phyloP scores from a whole-genome alignment of 2,113 vertebrate species.

The Scophthalmus maximus region DNA sequence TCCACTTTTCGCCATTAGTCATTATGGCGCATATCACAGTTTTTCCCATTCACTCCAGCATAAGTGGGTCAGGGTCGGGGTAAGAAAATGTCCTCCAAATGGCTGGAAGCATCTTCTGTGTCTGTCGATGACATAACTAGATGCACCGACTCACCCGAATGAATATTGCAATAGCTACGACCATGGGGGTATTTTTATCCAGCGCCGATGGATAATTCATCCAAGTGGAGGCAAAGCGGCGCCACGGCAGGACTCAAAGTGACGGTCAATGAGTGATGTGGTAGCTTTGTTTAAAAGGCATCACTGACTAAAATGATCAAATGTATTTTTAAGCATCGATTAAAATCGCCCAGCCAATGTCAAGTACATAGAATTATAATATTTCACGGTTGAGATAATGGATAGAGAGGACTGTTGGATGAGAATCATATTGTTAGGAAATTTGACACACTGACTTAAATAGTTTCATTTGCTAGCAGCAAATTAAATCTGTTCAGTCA shows the following conservation, averaged over 20 bases:
- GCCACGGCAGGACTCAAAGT: conserved; percentile 20
- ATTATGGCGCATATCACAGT: not conserved
- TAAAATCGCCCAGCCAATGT: not conserved
- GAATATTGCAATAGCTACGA: conserved; percentile 70
- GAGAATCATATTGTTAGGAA: not conserved
- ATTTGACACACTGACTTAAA: too few relatives aligned
- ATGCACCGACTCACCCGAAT: conserved; percentile 57
- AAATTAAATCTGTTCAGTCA: too few relatives aligned
- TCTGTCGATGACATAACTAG: conserved; percentile 68
- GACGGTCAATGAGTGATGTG: not conserved
- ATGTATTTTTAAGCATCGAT: not conserved
- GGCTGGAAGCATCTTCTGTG: conserved; percentile 49
- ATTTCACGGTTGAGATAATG: not conserved
- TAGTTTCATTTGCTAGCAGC: too few relatives aligned
- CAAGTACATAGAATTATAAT: not conserved
- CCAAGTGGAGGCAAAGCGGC: conserved; percentile 3
- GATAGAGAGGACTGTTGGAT: not conserved
- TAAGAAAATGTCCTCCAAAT: conserved; percentile 50
- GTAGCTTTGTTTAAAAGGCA: not conserved
- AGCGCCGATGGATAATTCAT: conserved; percentile 71
- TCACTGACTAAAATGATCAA: too few relatives aligned
- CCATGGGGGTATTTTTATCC: conserved; percentile 69
- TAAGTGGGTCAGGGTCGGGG: conserved; percentile 65
- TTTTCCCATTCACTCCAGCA: conserved; percentile 1
- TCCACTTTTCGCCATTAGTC: not conserved